A percentile compares a stretch with the other conserved stretches of the same genome.
Conservation (phyloP, 1,140 invertebrate genomes). For the Hycleus phaleratus region DNA sequence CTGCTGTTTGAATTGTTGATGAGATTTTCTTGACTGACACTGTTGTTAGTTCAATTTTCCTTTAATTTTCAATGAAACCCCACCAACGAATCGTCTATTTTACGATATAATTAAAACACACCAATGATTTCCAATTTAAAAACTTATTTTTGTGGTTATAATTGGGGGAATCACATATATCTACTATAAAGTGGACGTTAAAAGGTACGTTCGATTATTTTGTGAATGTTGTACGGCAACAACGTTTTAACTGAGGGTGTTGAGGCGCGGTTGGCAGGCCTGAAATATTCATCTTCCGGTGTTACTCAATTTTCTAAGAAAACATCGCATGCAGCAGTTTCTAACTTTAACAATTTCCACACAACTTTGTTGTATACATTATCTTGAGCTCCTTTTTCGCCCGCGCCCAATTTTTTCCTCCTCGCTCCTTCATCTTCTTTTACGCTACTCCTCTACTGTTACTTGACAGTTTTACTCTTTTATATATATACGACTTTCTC, state of each 20-base stretch:
- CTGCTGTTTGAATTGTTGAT: too few relatives aligned
- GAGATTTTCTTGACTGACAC: too few relatives aligned
- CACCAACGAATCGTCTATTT: too few relatives aligned
- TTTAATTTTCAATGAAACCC: too few relatives aligned
- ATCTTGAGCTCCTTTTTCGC: constrained; percentile 17
- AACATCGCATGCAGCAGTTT: constrained; percentile 31
- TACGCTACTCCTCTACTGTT: too few relatives aligned
- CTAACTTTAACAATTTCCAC: constrained; percentile 30
- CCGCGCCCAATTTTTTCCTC: not conserved
- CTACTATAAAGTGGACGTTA: not conserved
- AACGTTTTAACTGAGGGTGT: constrained; percentile 19
- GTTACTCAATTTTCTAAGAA: constrained; percentile 30
- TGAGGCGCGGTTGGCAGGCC: constrained; percentile 18
- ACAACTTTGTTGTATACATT: constrained; percentile 30
- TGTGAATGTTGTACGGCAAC: constrained; percentile 6
- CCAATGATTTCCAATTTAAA: too few relatives aligned
- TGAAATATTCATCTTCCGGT: constrained; percentile 30
- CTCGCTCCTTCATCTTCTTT: not conserved
- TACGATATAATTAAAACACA: too few relatives aligned
- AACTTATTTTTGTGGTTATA: not conserved
- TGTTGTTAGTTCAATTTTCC: too few relatives aligned
- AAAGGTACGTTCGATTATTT: constrained; percentile 4
- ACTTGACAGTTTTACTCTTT: too few relatives aligned
- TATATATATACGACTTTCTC: too few relatives aligned
- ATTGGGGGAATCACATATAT: not conserved